A percentile compares a stretch with the other conserved stretches of the same genome.
phyloP scores from a whole-genome alignment of 2,797 vertebrate species.

The Numenius phaeopus region DNA sequence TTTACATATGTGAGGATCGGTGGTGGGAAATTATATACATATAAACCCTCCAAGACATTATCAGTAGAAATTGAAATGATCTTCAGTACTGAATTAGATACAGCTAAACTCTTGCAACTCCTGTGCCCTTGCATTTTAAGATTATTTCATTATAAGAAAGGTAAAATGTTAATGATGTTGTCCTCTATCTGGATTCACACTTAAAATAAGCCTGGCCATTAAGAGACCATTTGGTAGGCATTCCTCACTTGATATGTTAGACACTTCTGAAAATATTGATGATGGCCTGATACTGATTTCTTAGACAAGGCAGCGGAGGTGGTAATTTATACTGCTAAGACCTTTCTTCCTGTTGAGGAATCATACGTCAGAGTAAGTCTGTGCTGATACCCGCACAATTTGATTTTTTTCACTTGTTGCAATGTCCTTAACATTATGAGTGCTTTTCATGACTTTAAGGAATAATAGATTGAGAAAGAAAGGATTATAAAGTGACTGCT shows the following conservation, averaged over 20 bases:
- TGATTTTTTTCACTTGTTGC: not conserved
- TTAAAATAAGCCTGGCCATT: not conserved
- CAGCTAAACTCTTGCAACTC: not conserved
- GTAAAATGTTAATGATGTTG: not conserved
- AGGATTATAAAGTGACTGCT: not conserved
- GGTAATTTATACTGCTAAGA: not conserved
- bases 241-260: not conserved
- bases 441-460: not conserved
- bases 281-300: not conserved
- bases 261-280: not conserved
- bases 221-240: not conserved
- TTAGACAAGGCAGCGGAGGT: not conserved
- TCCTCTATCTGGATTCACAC: not conserved
- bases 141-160: not conserved
- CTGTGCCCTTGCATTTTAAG: not conserved
- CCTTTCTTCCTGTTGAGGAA: not conserved
- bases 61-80: not conserved
- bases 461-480: not conserved
- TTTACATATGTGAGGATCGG: not conserved
- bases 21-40: not conserved
- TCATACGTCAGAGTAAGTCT: not conserved
- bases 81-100: not conserved
- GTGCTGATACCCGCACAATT: rapidly evolving
- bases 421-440: not conserved
- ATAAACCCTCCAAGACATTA: not conserved